Conservation (phyloP, 2,797 vertebrate genomes). For the Odontamblyopus lacepedii region DNA sequence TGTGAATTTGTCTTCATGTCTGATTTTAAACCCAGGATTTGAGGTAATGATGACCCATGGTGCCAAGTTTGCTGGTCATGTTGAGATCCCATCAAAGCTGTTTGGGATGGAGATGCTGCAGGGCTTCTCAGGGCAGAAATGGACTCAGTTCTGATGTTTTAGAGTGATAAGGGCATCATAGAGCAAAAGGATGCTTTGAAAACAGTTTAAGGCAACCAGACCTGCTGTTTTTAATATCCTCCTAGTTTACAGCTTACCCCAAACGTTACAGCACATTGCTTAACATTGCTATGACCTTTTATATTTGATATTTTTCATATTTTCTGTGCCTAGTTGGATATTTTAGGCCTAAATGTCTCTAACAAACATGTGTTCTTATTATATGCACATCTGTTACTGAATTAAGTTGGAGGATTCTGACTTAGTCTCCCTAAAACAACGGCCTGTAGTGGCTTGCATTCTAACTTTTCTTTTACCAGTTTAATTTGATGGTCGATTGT, state of each 20-base stretch:
- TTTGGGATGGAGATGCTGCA: constrained; percentile 37
- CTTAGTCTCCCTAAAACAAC: no score
- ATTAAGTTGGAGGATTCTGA: no score
- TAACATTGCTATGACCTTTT: not conserved
- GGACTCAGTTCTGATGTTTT: constrained; percentile 32
- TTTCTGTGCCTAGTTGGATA: not conserved
- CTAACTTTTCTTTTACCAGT: not conserved
- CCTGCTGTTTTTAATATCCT: constrained; percentile 16
- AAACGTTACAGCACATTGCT: not conserved
- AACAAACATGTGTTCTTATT: not conserved
- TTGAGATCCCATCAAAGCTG: constrained; percentile 54
- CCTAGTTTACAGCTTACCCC: constrained; percentile 11
- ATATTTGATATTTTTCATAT: not conserved
- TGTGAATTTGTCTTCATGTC: constrained; percentile 6
- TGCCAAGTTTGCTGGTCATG: constrained; percentile 30
- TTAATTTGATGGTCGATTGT: no score
- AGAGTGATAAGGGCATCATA: constrained; percentile 31
- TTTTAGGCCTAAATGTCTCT: not conserved
- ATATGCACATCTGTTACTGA: not conserved
- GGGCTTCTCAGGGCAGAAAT: constrained; percentile 44
- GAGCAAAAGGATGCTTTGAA: constrained; percentile 32
- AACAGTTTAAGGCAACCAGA: constrained; percentile 16
- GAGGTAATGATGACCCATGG: constrained; percentile 58
- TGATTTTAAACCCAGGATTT: constrained; percentile 42
- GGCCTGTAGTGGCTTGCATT: not conserved